Conservation (phyloP, 2,888 invertebrate species). For the Ectemnius lituratus region DNA sequence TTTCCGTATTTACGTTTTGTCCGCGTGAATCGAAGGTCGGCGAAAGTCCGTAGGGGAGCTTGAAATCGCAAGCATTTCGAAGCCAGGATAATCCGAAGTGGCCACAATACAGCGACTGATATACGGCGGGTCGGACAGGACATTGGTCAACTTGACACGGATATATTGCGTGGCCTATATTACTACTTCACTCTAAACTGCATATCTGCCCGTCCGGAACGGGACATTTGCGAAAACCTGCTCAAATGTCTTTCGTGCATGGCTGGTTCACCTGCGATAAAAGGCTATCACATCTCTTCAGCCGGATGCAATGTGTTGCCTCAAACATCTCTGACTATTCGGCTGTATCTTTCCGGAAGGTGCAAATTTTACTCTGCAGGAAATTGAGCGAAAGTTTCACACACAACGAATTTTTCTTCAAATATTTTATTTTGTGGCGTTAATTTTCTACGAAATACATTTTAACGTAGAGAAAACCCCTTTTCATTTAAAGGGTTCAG, state of each 20-base stretch:
- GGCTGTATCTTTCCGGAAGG: no score
- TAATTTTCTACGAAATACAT: no score
- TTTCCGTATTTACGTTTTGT: not conserved
- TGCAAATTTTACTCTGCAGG: no score
- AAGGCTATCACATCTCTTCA: conserved; percentile 21
- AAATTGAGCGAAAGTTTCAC: no score
- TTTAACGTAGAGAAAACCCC: no score
- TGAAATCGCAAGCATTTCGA: conserved; percentile 54
- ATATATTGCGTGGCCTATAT: conserved; percentile 66
- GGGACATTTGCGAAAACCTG: conserved; percentile 28
- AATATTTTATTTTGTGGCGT: no score
- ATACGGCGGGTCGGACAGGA: conserved; percentile 65
- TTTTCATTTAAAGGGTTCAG: no score
- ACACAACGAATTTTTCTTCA: no score
- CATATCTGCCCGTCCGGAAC: conserved; percentile 51
- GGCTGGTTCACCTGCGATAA: conserved; percentile 30
- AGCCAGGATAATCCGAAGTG: conserved; percentile 68
- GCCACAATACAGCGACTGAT: conserved; percentile 68
- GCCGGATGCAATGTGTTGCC: no score
- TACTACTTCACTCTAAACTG: conserved; percentile 61
- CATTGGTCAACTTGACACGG: conserved; percentile 70
- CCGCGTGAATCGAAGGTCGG: conserved; percentile 25
- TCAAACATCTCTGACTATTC: no score
- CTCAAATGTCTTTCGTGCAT: conserved; percentile 26
- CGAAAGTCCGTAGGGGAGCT: conserved; percentile 44